Evolutionary conservation across 2,113 vertebrate species (phyloP).

Genomic region (Grallaria varia): DNA sequence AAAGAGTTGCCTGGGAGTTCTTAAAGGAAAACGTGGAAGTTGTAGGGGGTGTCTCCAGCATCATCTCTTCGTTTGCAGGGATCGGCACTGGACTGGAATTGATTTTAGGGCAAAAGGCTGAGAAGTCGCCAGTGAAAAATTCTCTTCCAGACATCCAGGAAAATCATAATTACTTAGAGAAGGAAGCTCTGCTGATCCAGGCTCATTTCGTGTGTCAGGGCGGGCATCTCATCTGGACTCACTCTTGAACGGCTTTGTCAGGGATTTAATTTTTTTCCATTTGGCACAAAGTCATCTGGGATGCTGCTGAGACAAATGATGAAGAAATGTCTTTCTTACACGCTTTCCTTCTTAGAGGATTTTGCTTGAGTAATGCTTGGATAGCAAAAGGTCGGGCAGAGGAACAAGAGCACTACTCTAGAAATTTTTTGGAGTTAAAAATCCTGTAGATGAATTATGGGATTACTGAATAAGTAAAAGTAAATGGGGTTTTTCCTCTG

Average conservation of each 20-base stretch:
- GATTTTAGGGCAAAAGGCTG: not conserved
- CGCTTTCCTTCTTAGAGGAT: not conserved
- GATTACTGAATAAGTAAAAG: constrained; percentile 23
- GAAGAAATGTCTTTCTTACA: not conserved
- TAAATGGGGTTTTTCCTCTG: not conserved
- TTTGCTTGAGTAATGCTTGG: not conserved
- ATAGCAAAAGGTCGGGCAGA: not conserved
- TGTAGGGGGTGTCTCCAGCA: not conserved
- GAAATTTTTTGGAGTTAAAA: not conserved
- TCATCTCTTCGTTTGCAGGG: not conserved
- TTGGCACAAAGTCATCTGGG: not conserved
- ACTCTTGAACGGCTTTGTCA: not conserved
- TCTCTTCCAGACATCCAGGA: not conserved
- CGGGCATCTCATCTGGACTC: not conserved
- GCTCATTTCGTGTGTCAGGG: not conserved
- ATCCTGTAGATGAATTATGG: not conserved
- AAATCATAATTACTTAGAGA: not conserved
- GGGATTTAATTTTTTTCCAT: constrained; percentile 43
- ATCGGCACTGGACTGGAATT: not conserved
- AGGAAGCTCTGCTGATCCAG: not conserved
- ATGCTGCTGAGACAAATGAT: not conserved
- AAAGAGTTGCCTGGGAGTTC: not conserved
- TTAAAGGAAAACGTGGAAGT: not conserved
- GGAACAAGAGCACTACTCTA: not conserved
- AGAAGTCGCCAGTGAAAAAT: not conserved